phyloP scores from a whole-genome alignment of 2,113 vertebrate genomes.

The Zosterops borbonicus region DNA sequence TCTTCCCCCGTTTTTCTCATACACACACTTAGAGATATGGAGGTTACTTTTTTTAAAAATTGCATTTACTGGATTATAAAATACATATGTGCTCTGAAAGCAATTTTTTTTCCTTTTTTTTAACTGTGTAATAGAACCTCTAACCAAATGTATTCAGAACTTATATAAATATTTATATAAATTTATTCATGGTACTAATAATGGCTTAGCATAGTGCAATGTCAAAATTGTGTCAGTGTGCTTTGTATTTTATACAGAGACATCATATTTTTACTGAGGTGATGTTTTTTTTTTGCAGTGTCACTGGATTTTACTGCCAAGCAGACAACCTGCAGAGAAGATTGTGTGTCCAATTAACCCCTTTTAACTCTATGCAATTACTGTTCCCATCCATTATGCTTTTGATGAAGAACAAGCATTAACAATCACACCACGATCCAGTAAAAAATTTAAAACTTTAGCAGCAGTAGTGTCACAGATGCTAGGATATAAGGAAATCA shows the following conservation, averaged over 20 bases:
- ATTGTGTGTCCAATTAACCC: background rate
- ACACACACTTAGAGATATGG: accelerated
- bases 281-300: background rate
- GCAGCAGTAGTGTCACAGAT: background rate
- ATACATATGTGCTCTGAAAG: background rate
- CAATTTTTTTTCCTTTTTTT: background rate
- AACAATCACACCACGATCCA: constrained; percentile 19
- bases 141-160: background rate
- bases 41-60: background rate
- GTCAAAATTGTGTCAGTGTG: background rate
- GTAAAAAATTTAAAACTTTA: constrained; percentile 17
- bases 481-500: background rate
- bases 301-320: constrained; percentile 11
- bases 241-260: background rate
- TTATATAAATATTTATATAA: background rate
- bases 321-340: background rate
- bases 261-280: background rate
- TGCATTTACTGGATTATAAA: background rate
- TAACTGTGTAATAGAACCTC: background rate
- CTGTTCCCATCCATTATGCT: constrained; percentile 20
- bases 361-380: constrained; percentile 47
- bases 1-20: background rate
- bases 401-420: constrained; percentile 41
- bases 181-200: background rate
- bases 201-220: background rate